phyloP scores from a whole-genome alignment of 2,797 vertebrate species.

The Gambelia wislizenii region DNA sequence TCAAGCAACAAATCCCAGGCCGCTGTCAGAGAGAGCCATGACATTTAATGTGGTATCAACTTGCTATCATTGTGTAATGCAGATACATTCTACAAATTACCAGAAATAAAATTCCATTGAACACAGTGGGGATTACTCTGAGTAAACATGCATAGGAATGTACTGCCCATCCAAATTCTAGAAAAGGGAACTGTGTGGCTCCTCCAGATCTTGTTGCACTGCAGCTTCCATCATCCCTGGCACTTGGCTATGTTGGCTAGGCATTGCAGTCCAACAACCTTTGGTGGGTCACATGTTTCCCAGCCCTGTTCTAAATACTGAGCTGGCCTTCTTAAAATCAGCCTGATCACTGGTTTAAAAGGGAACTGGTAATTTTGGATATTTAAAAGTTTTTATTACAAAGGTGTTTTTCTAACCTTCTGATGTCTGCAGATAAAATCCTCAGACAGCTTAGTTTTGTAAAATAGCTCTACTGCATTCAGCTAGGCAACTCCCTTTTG shows the following conservation, averaged over 20 bases:
- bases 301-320: neutral
- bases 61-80: no score
- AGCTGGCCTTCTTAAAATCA: neutral
- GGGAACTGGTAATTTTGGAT: neutral
- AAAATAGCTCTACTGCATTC: neutral
- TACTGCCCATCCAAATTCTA: neutral
- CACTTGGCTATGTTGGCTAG: neutral
- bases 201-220: neutral
- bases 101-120: neutral
- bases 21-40: no score
- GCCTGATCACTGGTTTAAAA: neutral
- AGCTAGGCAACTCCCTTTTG: neutral
- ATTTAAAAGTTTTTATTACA: neutral
- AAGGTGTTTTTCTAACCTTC: fast-evolving
- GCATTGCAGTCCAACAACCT: neutral
- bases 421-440: neutral
- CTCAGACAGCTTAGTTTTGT: neutral
- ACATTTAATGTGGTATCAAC: neutral
- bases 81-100: no score
- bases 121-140: neutral
- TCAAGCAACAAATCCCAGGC: no score
- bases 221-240: neutral
- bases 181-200: neutral
- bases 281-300: neutral
- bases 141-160: neutral